These are phyloP conservation scores for Phasianus colchicus DNA, from an alignment of 2,113 vertebrate species.

Conservation along the genomic window DNA sequence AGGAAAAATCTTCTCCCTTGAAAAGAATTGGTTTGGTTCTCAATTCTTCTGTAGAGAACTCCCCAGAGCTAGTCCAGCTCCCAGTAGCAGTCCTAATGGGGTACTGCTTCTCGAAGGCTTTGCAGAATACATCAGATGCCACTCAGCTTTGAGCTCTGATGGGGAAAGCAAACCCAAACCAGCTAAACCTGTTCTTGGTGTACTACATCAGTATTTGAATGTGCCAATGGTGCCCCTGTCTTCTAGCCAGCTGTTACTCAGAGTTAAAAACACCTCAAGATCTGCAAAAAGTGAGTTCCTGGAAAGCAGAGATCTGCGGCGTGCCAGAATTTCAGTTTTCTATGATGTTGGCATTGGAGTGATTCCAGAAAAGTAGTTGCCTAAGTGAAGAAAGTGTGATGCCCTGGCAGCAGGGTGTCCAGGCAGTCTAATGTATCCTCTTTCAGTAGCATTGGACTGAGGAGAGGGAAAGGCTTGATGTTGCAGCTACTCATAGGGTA, in stretches of 20 bases:
- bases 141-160: not conserved
- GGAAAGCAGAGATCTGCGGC: not conserved
- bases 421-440: not conserved
- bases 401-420: not conserved
- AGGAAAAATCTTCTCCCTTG: not conserved
- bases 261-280: not conserved
- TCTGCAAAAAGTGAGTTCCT: not conserved
- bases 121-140: not conserved
- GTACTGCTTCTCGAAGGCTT: not conserved
- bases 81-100: not conserved
- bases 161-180: not conserved
- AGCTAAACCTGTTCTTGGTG: not conserved
- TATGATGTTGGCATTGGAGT: not conserved
- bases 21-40: not conserved
- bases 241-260: not conserved
- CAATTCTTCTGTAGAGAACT: not conserved
- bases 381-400: not conserved
- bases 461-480: not conserved
- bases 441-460: not conserved
- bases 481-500: not conserved
- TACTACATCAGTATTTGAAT: not conserved
- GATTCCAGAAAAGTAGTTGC: not conserved
- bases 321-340: not conserved
- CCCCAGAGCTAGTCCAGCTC: not conserved
- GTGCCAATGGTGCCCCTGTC: not conserved